A percentile compares a stretch with the other conserved stretches of the same genome.
These are phyloP conservation scores for Enteromius afrohamiltoni DNA, from an alignment of 2,797 vertebrate genomes.

Conservation along the genomic window DNA sequence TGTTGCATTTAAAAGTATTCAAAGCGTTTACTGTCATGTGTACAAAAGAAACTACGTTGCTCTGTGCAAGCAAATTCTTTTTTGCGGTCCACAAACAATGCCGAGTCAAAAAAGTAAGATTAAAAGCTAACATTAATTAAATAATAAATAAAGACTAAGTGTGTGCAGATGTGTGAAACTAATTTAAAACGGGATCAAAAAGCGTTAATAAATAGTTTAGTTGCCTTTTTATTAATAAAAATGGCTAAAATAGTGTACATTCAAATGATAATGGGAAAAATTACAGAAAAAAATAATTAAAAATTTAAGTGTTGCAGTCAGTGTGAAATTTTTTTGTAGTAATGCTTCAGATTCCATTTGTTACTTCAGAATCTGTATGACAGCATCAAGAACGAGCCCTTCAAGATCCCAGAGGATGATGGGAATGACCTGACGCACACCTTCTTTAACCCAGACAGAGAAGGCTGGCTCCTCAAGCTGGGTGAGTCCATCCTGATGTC, in stretches of 20 bases:
- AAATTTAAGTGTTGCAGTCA: too few species aligned
- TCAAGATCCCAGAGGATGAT: slow-evolving; percentile 94
- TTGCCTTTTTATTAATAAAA: background rate
- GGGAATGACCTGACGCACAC: slow-evolving; percentile 95
- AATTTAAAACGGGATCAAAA: background rate
- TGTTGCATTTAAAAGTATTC: background rate
- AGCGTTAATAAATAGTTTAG: background rate
- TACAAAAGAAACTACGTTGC: too few species aligned
- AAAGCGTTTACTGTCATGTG: too few species aligned
- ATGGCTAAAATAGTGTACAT: background rate
- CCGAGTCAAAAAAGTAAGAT: too few species aligned
- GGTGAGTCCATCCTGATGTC: slow-evolving; percentile 75
- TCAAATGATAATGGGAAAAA: background rate
- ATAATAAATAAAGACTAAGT: too few species aligned
- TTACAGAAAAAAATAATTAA: too few species aligned
- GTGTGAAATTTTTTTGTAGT: too few species aligned
- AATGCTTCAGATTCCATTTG: too few species aligned
- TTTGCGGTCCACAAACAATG: too few species aligned
- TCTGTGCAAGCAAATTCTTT: too few species aligned
- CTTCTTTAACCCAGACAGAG: slow-evolving; percentile 95
- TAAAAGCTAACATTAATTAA: too few species aligned
- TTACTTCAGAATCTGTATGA: slow-evolving; percentile 86
- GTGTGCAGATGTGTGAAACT: too few species aligned
- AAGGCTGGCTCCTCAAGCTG: slow-evolving; percentile 96
- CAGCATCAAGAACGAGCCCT: slow-evolving; percentile 93